Conservation (phyloP, 2,797 vertebrate species). For the Lepidocolaptes lacrymiger region DNA sequence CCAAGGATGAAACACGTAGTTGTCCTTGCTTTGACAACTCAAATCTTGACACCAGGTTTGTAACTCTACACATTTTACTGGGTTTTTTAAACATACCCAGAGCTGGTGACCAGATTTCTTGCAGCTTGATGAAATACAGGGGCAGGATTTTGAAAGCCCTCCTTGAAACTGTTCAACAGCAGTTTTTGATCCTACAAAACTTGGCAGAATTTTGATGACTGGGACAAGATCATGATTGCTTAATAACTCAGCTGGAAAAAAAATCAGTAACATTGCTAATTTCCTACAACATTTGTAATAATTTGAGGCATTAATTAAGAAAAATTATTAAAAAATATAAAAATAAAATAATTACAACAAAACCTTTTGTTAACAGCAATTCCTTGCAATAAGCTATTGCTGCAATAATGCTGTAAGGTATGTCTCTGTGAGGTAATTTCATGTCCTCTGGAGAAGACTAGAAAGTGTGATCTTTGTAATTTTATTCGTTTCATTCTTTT, state of each 20-base stretch:
- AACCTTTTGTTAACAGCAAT: not conserved
- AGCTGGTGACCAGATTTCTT: not conserved
- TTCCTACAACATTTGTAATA: not conserved
- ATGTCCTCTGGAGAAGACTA: not conserved
- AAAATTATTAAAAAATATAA: not conserved
- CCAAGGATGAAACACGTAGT: not conserved
- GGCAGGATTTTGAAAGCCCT: not conserved
- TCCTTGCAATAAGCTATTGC: not conserved
- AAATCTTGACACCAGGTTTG: not conserved
- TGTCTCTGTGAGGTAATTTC: not conserved
- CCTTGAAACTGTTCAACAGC: not conserved
- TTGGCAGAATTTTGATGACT: not conserved
- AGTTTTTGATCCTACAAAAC: not conserved
- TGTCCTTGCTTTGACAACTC: not conserved
- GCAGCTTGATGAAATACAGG: not conserved
- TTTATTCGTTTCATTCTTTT: not conserved
- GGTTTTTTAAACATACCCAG: not conserved
- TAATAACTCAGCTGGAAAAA: not conserved
- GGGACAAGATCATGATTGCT: not conserved
- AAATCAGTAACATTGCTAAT: not conserved
- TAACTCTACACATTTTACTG: not conserved
- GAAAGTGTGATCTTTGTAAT: accelerated
- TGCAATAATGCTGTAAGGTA: not conserved
- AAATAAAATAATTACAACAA: not conserved
- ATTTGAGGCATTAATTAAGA: not conserved